These are phyloP conservation scores for Melikaiella ostensackeni DNA, from an alignment of 2,888 invertebrate genomes.

Conservation along the genomic window DNA sequence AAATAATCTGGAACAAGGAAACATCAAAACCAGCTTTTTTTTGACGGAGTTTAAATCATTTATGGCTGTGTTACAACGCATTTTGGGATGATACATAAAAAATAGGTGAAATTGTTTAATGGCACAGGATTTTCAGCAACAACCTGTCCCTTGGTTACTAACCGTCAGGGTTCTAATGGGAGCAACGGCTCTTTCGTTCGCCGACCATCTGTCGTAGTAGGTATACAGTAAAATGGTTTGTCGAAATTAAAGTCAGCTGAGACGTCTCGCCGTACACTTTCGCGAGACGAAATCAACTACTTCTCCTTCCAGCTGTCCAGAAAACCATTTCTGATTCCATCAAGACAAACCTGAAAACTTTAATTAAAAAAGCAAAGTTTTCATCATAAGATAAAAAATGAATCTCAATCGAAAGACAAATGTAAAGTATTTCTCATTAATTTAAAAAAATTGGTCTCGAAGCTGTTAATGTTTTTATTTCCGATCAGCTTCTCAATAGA, in stretches of 20 bases:
- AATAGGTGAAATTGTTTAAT: no score
- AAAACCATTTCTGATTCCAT: conserved; percentile 46
- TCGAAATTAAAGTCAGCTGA: conserved; percentile 76
- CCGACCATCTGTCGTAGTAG: conserved; percentile 74
- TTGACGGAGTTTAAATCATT: no score
- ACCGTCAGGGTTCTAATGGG: conserved; percentile 58
- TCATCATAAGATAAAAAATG: no score
- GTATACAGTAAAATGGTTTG: conserved; percentile 70
- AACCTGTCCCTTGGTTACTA: conserved; percentile 54
- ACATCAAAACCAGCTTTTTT: no score
- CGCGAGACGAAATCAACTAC: conserved; percentile 51
- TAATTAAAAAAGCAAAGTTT: background rate
- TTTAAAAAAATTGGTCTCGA: background rate
- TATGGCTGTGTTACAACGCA: no score
- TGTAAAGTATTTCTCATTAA: background rate
- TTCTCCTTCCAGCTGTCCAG: conserved; percentile 55
- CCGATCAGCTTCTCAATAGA: background rate
- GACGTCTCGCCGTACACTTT: conserved; percentile 53
- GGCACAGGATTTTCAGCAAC: conserved; percentile 41
- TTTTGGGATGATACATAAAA: no score
- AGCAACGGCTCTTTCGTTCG: conserved; percentile 76
- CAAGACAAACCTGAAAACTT: background rate
- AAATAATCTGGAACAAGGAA: no score
- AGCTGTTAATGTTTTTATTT: background rate
- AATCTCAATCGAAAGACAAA: no score